These are phyloP conservation scores for Drosophila neonasuta DNA, from an alignment of 2,888 invertebrate species.

Conservation along the genomic window DNA sequence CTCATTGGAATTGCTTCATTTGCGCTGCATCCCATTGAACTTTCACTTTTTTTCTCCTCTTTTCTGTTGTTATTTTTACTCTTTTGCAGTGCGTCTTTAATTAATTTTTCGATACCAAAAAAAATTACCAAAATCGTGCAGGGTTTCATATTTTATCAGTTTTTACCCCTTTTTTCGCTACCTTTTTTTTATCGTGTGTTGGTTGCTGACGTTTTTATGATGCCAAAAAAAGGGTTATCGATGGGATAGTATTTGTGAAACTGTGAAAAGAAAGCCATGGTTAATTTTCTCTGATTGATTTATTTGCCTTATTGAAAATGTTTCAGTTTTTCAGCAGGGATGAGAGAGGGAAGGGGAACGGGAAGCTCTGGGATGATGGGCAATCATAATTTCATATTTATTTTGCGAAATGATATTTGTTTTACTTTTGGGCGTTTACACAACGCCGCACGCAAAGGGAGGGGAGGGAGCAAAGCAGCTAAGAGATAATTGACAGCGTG, in stretches of 20 bases:
- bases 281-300: constrained; percentile 61
- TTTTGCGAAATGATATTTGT: constrained; percentile 69
- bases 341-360: constrained; percentile 7
- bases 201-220: constrained; percentile 45
- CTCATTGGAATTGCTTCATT: constrained; percentile 68
- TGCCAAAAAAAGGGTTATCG: constrained; percentile 37
- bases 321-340: constrained; percentile 30
- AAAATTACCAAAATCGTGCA: constrained; percentile 1
- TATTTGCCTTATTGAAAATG: constrained; percentile 51
- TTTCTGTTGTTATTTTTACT: constrained; percentile 1
- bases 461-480: background rate
- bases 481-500: constrained; percentile 16
- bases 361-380: constrained; percentile 27
- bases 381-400: constrained; percentile 76
- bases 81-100: constrained; percentile 53
- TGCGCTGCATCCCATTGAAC: constrained; percentile 59
- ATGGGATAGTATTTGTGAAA: constrained; percentile 12
- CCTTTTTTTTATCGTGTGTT: constrained; percentile 28
- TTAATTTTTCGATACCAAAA: constrained; percentile 62
- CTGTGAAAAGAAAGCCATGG: constrained; percentile 23
- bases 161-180: constrained; percentile 41
- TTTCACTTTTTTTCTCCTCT: constrained; percentile 52
- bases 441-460: background rate
- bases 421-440: constrained; percentile 53
- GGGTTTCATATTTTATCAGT: constrained; percentile 31